Conservation (phyloP, 30 jellyfish, hydroid and myxozoan genomes). For the Hydra vulgaris region DNA sequence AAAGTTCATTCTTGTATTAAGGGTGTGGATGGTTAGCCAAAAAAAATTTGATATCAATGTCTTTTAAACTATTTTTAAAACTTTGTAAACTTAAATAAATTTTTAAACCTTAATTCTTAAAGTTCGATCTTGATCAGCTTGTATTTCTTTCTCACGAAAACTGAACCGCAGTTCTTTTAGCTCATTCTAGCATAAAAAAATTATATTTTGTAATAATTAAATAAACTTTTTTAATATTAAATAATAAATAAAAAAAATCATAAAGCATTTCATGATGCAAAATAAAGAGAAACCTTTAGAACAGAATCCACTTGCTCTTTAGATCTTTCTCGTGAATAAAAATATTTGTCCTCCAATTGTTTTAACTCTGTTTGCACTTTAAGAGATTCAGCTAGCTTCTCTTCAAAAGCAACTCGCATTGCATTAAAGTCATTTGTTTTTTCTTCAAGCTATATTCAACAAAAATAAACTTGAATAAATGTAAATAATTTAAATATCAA, state of each 20-base stretch:
- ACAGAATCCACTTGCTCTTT: constrained; percentile 55
- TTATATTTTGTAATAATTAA: not conserved
- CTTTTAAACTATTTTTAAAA: too few species aligned
- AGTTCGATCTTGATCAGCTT: constrained; percentile 87
- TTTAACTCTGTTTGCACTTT: constrained; percentile 68
- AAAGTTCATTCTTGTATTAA: too few species aligned
- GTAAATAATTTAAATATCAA: not conserved
- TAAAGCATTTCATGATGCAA: not conserved
- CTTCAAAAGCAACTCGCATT: constrained; percentile 59
- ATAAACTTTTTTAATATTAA: not conserved
- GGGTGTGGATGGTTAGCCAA: too few species aligned
- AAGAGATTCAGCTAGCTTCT: constrained; percentile 71
- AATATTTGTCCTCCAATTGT: constrained; percentile 72
- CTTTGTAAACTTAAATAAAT: too few species aligned
- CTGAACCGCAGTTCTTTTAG: constrained; percentile 51
- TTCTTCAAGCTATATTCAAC: constrained; percentile 39
- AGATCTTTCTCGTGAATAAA: constrained; percentile 46
- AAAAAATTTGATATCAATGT: too few species aligned
- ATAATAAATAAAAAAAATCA: too few species aligned
- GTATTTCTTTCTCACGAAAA: constrained; percentile 72
- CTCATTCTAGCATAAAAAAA: constrained; percentile 42
- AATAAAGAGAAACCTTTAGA: constrained; percentile 33
- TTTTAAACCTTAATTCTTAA: constrained; percentile 82
- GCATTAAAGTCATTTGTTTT: constrained; percentile 56
- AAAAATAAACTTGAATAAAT: not conserved